These are phyloP conservation scores for Nycteola revayana DNA, from an alignment of 2,888 invertebrate species.

Conservation along the genomic window DNA sequence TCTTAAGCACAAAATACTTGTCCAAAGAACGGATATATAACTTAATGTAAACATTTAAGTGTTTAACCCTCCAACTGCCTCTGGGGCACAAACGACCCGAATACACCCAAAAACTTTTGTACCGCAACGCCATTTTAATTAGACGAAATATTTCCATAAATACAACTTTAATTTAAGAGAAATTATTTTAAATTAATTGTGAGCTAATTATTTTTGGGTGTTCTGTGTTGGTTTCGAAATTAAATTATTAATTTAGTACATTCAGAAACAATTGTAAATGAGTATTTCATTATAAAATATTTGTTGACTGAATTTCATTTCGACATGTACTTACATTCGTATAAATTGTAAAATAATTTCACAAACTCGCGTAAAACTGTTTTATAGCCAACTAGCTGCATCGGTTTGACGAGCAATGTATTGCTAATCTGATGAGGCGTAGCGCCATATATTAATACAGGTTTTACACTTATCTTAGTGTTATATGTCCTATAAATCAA, in stretches of 20 bases:
- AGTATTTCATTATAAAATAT: no score
- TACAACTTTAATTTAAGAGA: conserved; percentile 11
- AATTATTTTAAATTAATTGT: conserved; percentile 14
- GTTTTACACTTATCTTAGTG: no score
- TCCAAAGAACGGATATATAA: conserved; percentile 4
- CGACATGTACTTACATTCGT: no score
- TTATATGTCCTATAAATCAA: no score
- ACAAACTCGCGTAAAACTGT: no score
- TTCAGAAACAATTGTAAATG: no score
- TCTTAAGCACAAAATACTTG: conserved; percentile 18
- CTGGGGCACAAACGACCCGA: conserved; percentile 12
- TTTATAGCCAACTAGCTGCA: no score
- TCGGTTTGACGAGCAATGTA: no score
- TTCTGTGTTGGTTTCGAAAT: background rate
- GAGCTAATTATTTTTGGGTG: conserved; percentile 7
- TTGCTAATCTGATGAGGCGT: no score
- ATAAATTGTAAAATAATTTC: no score
- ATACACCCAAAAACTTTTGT: conserved; percentile 13
- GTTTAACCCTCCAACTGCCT: conserved; percentile 18
- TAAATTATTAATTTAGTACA: background rate
- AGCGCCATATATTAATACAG: no score
- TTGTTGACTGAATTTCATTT: no score
- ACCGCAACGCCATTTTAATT: conserved; percentile 21
- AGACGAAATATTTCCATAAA: conserved; percentile 22
- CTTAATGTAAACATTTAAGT: conserved; percentile 9